Percentiles rank a stretch among this genome's conserved stretches.
Evolutionary conservation across 1,140 invertebrate genomes (phyloP).

Genomic region (Halotydeus destructor): DNA sequence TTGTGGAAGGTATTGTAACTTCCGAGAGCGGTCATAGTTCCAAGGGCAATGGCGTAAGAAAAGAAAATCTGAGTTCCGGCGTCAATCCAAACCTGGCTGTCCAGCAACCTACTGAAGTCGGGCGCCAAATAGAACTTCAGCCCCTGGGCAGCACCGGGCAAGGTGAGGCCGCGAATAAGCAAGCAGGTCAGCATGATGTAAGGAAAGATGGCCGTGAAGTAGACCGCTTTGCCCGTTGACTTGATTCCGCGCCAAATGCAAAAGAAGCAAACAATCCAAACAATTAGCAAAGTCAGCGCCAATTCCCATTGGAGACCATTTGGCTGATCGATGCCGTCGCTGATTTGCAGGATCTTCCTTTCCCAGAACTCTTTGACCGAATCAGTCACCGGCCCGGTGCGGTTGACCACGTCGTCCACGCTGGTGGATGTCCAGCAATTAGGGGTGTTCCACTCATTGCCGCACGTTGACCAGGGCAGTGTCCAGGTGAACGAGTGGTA

Average conservation of each 20-base stretch:
- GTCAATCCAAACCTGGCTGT: slow-evolving; percentile 27
- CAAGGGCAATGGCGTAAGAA: slow-evolving; percentile 29
- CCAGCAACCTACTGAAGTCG: slow-evolving; percentile 22
- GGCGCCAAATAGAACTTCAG: slow-evolving; percentile 42
- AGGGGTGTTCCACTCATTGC: slow-evolving; percentile 17
- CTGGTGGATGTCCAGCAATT: slow-evolving; percentile 6
- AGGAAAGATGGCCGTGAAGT: slow-evolving; percentile 28
- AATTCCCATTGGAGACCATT: slow-evolving; percentile 34
- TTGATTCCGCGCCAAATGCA: slow-evolving; percentile 38
- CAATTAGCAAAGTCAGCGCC: slow-evolving; percentile 31
- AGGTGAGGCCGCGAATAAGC: slow-evolving; percentile 44
- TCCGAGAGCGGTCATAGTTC: slow-evolving; percentile 22
- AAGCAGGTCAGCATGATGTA: slow-evolving; percentile 53
- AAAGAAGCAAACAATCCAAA: slow-evolving; percentile 35
- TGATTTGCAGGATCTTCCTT: slow-evolving; percentile 25
- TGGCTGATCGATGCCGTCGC: slow-evolving; percentile 28
- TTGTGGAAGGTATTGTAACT: slow-evolving; percentile 22
- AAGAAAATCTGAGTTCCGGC: slow-evolving; percentile 28
- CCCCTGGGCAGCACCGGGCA: slow-evolving; percentile 48
- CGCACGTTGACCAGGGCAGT: slow-evolving; percentile 18
- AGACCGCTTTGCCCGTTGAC: slow-evolving; percentile 21
- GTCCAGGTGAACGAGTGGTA: slow-evolving; percentile 23
- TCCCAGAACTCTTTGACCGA: slow-evolving; percentile 15
- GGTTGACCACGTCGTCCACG: neutral
- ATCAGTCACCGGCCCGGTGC: neutral